These are phyloP conservation scores for Drosophila quinaria DNA, from an alignment of 2,888 invertebrate genomes.

Conservation along the genomic window DNA sequence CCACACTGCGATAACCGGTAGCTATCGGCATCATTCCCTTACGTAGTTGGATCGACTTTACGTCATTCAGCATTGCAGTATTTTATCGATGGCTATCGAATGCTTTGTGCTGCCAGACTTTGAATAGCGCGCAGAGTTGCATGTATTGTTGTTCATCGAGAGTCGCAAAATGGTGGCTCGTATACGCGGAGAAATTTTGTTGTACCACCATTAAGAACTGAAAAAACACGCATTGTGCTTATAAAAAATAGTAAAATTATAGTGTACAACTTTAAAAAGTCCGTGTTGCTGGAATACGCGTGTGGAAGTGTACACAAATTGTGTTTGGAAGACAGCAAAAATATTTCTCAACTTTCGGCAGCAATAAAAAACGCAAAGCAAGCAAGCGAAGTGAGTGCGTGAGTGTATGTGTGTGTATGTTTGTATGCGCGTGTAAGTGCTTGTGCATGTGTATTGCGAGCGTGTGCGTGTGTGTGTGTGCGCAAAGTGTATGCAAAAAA, in stretches of 20 bases:
- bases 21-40: not conserved
- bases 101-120: slow-evolving; percentile 53
- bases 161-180: slow-evolving; percentile 82
- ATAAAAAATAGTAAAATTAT: slow-evolving; percentile 64
- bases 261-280: slow-evolving; percentile 70
- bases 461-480: slow-evolving; percentile 69
- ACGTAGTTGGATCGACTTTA: not conserved
- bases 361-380: slow-evolving; percentile 71
- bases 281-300: slow-evolving; percentile 57
- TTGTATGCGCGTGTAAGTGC: slow-evolving; percentile 48
- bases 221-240: slow-evolving; percentile 72
- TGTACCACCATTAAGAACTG: slow-evolving; percentile 69
- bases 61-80: slow-evolving; percentile 10
- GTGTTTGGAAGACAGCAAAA: slow-evolving; percentile 58
- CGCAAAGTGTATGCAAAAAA: slow-evolving; percentile 82
- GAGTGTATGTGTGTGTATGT: slow-evolving; percentile 38
- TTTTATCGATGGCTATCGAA: slow-evolving; percentile 33
- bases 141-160: slow-evolving; percentile 66
- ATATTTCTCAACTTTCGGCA: slow-evolving; percentile 61
- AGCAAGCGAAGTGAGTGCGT: slow-evolving; percentile 73
- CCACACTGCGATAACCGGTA: not conserved
- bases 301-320: slow-evolving; percentile 50
- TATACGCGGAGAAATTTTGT: slow-evolving; percentile 82
- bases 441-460: slow-evolving; percentile 55
- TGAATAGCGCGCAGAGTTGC: slow-evolving; percentile 58